Evolutionary conservation across 2,113 vertebrate species (phyloP).

Genomic region (Parus major): DNA sequence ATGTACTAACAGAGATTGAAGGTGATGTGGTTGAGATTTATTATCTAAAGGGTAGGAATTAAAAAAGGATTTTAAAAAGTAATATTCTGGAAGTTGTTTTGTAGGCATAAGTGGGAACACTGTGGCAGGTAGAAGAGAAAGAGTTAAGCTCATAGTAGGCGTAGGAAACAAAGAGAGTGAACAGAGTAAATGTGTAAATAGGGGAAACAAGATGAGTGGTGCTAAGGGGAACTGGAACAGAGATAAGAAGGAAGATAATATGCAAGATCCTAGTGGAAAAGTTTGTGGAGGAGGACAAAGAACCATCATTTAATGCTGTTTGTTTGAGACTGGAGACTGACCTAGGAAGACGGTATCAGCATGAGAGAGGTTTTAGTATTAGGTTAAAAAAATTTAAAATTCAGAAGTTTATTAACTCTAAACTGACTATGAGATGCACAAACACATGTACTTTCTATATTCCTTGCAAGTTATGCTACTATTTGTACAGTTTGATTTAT

Average conservation of each 20-base stretch:
- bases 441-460: background rate
- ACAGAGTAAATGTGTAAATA: background rate
- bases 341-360: background rate
- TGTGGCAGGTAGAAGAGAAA: background rate
- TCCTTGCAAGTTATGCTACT: background rate
- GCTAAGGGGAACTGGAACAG: background rate
- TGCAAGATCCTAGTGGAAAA: background rate
- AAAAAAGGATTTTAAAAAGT: background rate
- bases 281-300: background rate
- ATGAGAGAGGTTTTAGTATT: background rate
- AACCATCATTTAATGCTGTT: background rate
- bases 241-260: background rate
- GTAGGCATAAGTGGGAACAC: background rate
- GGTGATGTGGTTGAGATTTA: background rate
- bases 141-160: rapidly evolving
- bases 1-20: background rate
- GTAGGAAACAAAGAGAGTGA: background rate
- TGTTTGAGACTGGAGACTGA: background rate
- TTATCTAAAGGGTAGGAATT: background rate
- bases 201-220: background rate
- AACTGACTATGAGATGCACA: background rate
- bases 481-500: background rate
- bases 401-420: background rate
- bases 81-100: background rate
- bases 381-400: background rate